Evolutionary conservation across 2,888 invertebrate genomes (phyloP).

Genomic region (Latrodectus elegans): DNA sequence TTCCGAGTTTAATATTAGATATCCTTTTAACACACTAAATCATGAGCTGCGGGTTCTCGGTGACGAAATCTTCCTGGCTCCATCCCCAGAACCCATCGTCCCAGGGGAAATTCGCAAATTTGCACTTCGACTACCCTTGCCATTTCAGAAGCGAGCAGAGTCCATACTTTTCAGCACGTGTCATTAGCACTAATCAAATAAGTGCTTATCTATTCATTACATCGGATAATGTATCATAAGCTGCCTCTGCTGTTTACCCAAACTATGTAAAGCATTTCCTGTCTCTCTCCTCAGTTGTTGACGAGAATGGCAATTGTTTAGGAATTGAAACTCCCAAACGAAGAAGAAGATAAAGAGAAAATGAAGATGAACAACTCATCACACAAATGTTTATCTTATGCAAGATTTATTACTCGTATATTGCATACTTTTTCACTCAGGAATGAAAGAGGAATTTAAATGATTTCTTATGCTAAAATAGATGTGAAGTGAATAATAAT

Average conservation of each 20-base stretch:
- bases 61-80: slow-evolving; percentile 35
- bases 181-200: slow-evolving; percentile 58
- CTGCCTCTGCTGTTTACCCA: slow-evolving; percentile 30
- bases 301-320: background rate
- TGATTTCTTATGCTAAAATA: too few relatives aligned
- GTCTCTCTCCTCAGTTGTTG: background rate
- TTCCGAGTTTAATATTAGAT: slow-evolving; percentile 54
- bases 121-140: slow-evolving; percentile 33
- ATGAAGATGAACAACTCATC: background rate
- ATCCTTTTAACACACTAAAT: slow-evolving; percentile 46
- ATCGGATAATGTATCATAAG: slow-evolving; percentile 40
- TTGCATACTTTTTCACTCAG: too few relatives aligned
- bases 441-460: too few relatives aligned
- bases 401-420: too few relatives aligned
- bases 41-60: slow-evolving; percentile 26
- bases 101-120: slow-evolving; percentile 66
- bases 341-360: slow-evolving; percentile 8
- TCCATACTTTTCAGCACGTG: slow-evolving; percentile 58
- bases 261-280: background rate
- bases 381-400: too few relatives aligned
- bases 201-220: slow-evolving; percentile 65
- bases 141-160: background rate
- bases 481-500: too few relatives aligned
- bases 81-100: slow-evolving; percentile 11
- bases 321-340: slow-evolving; percentile 11